phyloP scores from a whole-genome alignment of 2,888 invertebrate genomes.

The Pollenia labialis region DNA sequence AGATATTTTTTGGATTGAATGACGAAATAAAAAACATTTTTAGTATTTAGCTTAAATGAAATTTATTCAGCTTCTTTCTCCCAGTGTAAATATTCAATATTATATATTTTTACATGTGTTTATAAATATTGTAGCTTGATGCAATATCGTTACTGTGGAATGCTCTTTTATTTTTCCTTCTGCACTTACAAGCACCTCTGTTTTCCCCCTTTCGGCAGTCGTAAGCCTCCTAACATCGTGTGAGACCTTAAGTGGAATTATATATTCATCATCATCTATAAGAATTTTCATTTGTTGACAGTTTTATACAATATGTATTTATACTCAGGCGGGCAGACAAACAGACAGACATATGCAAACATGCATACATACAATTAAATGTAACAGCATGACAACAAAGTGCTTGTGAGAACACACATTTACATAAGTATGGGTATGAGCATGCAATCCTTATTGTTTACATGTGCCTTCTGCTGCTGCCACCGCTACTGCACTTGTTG shows the following conservation, averaged over 20 bases:
- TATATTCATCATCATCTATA: constrained; percentile 59
- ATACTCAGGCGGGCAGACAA: not conserved
- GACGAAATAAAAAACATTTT: too few relatives aligned
- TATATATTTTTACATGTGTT: not conserved
- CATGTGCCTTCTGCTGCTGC: constrained; percentile 12
- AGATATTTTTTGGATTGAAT: too few relatives aligned
- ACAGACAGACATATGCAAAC: not conserved
- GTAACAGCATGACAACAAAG: not conserved
- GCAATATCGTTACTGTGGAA: constrained; percentile 24
- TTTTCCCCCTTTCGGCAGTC: not conserved
- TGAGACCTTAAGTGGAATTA: constrained; percentile 45
- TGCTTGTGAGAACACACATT: not conserved
- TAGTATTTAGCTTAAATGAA: too few relatives aligned
- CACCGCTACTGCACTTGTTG: constrained; percentile 9
- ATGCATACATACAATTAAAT: not conserved
- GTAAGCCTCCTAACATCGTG: not conserved
- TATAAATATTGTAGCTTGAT: constrained; percentile 34
- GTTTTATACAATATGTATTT: constrained; percentile 23
- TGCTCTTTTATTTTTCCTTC: constrained; percentile 28
- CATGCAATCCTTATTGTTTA: constrained; percentile 55
- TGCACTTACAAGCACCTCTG: not conserved
- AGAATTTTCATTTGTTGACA: constrained; percentile 59
- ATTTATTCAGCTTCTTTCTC: not conserved
- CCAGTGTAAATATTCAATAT: constrained; percentile 42
- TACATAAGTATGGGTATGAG: not conserved